These are phyloP conservation scores for Platycheirus albimanus DNA, from an alignment of 2,888 invertebrate species.

Conservation along the genomic window DNA sequence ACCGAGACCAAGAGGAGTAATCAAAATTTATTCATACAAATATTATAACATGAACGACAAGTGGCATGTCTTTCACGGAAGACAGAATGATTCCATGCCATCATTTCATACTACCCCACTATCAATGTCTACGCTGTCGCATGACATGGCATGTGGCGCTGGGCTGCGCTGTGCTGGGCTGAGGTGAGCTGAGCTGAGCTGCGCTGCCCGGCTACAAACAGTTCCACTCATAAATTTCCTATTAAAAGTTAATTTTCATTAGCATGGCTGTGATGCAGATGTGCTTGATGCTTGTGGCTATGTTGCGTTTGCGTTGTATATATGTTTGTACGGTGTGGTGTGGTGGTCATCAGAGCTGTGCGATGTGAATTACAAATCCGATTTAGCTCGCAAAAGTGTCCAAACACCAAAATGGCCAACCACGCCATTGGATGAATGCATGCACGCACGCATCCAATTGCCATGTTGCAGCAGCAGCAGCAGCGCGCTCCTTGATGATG, in stretches of 20 bases:
- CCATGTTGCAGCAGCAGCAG: slow-evolving; percentile 30
- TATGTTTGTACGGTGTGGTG: no score
- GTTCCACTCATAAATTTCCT: slow-evolving; percentile 71
- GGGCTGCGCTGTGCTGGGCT: no score
- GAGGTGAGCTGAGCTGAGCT: no score
- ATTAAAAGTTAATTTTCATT: slow-evolving; percentile 72
- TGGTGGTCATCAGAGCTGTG: no score
- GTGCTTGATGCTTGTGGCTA: no score
- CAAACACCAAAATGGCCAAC: slow-evolving; percentile 66
- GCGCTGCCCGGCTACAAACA: slow-evolving; percentile 39
- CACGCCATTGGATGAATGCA: slow-evolving; percentile 69
- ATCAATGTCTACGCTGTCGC: slow-evolving; percentile 57
- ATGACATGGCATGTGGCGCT: slow-evolving; percentile 60
- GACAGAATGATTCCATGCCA: slow-evolving; percentile 62
- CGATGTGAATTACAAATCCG: slow-evolving; percentile 68
- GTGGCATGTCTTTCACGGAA: slow-evolving; percentile 59
- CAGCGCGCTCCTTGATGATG: slow-evolving; percentile 35
- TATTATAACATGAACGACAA: slow-evolving; percentile 60
- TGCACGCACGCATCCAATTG: slow-evolving; percentile 73
- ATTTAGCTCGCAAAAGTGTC: slow-evolving; percentile 68
- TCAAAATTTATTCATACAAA: slow-evolving; percentile 58
- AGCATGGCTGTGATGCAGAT: slow-evolving; percentile 38
- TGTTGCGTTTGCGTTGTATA: no score
- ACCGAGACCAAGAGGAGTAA: slow-evolving; percentile 27
- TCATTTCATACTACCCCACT: slow-evolving; percentile 47